A percentile compares a stretch with the other conserved stretches of the same genome.
Evolutionary conservation across 2,888 invertebrate species (phyloP).

Genomic region (Psylliodes chrysocephalus): DNA sequence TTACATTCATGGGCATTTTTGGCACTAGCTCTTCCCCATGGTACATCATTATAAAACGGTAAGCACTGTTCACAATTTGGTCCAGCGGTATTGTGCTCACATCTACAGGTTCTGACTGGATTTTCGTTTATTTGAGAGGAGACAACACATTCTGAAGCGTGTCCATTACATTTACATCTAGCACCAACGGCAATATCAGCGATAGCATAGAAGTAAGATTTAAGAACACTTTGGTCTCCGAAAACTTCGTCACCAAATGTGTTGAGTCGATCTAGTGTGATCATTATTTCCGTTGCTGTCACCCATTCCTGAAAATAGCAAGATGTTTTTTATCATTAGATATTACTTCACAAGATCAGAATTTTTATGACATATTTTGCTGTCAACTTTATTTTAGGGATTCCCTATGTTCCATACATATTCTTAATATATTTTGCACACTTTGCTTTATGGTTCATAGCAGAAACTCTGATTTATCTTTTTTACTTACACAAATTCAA

Average conservation of each 20-base stretch:
- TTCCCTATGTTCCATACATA: too few species aligned
- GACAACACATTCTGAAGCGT: conserved; percentile 88
- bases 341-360: too few species aligned
- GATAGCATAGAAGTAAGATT: conserved; percentile 97
- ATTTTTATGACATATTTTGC: too few species aligned
- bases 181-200: conserved; percentile 86
- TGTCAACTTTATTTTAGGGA: too few species aligned
- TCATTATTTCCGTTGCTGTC: conserved; percentile 92
- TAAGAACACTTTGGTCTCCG: conserved; percentile 89
- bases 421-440: too few species aligned
- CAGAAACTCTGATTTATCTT: too few species aligned
- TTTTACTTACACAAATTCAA: too few species aligned
- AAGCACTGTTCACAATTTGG: conserved; percentile 92
- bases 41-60: conserved; percentile 95
- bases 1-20: conserved; percentile 92
- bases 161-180: conserved; percentile 98
- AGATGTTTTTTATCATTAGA: too few species aligned
- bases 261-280: conserved; percentile 91
- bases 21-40: conserved; percentile 93
- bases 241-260: conserved; percentile 99
- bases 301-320: conserved; percentile 93
- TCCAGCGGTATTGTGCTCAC: conserved; percentile 96
- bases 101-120: conserved; percentile 75
- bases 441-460: too few species aligned
- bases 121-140: conserved; percentile 70